phyloP scores from a whole-genome alignment of 2,797 vertebrate genomes.

The Agapornis canus region DNA sequence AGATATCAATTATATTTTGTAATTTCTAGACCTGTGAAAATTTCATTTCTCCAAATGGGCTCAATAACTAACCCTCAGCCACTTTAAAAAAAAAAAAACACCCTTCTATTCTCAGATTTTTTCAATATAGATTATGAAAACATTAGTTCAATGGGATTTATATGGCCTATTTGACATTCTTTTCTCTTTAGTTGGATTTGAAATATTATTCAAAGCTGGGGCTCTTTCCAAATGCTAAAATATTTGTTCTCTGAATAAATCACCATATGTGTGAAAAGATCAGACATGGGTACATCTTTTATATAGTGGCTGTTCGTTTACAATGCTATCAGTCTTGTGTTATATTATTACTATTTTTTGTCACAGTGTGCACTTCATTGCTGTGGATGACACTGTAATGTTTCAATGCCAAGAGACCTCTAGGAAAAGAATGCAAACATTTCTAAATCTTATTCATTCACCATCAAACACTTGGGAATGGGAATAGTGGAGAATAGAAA shows the following conservation, averaged over 20 bases:
- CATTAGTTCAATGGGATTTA: slow-evolving; percentile 49
- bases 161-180: slow-evolving; percentile 38
- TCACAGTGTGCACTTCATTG: neutral
- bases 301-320: neutral
- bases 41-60: slow-evolving; percentile 51
- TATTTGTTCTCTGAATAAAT: slow-evolving; percentile 55
- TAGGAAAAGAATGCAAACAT: neutral
- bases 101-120: neutral
- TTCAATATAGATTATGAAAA: slow-evolving; percentile 48
- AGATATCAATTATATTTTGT: slow-evolving; percentile 53
- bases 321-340: neutral
- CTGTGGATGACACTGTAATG: neutral
- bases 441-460: neutral
- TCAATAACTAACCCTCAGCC: slow-evolving; percentile 35
- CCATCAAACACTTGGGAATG: neutral
- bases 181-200: slow-evolving; percentile 20
- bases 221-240: slow-evolving; percentile 28
- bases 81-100: neutral
- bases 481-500: neutral
- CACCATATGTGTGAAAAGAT: slow-evolving; percentile 16
- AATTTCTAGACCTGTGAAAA: slow-evolving; percentile 51
- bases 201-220: slow-evolving; percentile 29
- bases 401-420: neutral
- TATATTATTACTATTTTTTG: neutral
- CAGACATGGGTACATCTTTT: neutral